Evolutionary conservation across 2,888 invertebrate species (phyloP), one percentile per base, ranked within the genome.

Genomic region (Corbicula japonica): DNA sequence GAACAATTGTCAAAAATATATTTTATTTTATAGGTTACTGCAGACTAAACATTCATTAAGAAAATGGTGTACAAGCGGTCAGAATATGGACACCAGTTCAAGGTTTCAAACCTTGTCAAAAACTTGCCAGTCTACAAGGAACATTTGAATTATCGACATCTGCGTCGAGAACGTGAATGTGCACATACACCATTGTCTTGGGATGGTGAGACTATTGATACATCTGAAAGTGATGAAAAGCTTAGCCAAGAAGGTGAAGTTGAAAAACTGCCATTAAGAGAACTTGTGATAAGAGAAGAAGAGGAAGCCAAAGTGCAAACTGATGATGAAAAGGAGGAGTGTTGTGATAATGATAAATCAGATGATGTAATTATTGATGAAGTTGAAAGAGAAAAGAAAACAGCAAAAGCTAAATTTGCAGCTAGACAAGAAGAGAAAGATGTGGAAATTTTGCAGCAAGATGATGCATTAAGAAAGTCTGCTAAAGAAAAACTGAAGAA

Each of bases 121-220:
- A 84, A 89, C 60, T 77, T 88, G 28, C 86, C 86, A 34, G 81
- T 74, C 4, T 90, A 90, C 58, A 73, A 86, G 52, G 88, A 88
- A 30, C 83, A 87, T 74, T 75, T 90, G 1, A 84, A 69, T 8
- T 87, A 88, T 62, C 79, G 90, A n/a, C 83, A 85, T 68, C 69
- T 80, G n/a, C 74, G 88, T 10, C 74, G 88, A 48, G 88, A 90
- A 46, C 56, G 87, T 48, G 87, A 90, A 61, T 88, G 82, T 75
- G 79, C 88, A 21, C 90, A 90, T 48, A 90, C 90, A 18, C 88
- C 90, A 0, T 71, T 90, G 23, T 83, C 85, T 6, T 90, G 90
- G 90, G 86, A 83, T 58, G 75, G 63, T 6, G 76, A 80, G 28
- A 48, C 54, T 1, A 70, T 76, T 50, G 84, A 84, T 18, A 70